phyloP scores from a whole-genome alignment of 2,797 vertebrate species.

The Ambastaia sidthimunki region DNA sequence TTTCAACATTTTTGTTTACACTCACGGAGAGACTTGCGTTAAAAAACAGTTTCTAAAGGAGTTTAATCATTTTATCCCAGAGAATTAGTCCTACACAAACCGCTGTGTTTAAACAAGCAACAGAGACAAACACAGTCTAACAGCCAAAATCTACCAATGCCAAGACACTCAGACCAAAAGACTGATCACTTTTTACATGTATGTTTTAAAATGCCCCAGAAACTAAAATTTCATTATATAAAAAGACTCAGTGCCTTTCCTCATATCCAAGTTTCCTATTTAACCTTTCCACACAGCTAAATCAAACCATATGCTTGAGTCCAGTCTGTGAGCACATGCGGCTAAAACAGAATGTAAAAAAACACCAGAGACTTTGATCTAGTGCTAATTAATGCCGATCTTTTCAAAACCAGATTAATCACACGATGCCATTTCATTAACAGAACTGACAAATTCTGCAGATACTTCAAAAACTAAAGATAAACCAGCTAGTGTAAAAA shows the following conservation, averaged over 20 bases:
- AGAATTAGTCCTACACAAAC: slow-evolving; percentile 61
- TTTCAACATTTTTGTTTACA: slow-evolving; percentile 44
- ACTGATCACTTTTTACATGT: slow-evolving; percentile 56
- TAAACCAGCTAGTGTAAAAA: neutral
- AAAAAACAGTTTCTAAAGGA: slow-evolving; percentile 53
- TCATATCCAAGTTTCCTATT: slow-evolving; percentile 74
- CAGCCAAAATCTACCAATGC: slow-evolving; percentile 48
- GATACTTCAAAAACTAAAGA: slow-evolving; percentile 16
- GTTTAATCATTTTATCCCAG: slow-evolving; percentile 51
- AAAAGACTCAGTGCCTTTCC: slow-evolving; percentile 67
- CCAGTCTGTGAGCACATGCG: slow-evolving; percentile 69
- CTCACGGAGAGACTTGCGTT: slow-evolving; percentile 31
- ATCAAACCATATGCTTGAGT: slow-evolving; percentile 75
- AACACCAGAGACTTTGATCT: slow-evolving; percentile 61
- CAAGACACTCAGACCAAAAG: slow-evolving; percentile 52
- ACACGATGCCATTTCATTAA: slow-evolving; percentile 47
- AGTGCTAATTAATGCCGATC: slow-evolving; percentile 66
- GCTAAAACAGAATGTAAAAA: slow-evolving; percentile 54
- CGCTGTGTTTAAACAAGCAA: slow-evolving; percentile 55
- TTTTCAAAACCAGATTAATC: slow-evolving; percentile 61
- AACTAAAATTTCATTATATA: slow-evolving; percentile 61
- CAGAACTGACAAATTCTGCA: slow-evolving; percentile 34
- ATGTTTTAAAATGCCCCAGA: slow-evolving; percentile 61
- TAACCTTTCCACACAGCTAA: slow-evolving; percentile 78
- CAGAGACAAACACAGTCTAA: slow-evolving; percentile 43